Evolutionary conservation across 1,140 invertebrate species (phyloP).

Genomic region (Papilio dardanus): DNA sequence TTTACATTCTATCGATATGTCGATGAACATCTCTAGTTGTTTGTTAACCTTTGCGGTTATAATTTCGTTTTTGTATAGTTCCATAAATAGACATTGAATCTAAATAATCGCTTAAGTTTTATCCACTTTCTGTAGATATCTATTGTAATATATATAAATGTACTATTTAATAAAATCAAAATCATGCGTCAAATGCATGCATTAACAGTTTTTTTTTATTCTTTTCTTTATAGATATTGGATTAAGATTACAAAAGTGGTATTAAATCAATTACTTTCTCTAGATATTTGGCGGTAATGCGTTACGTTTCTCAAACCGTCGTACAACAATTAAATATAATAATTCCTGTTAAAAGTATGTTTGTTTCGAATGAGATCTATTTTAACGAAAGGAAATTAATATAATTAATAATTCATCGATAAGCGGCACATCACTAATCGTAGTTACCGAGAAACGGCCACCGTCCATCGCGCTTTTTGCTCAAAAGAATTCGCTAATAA

Average conservation of each 20-base stretch:
- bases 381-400: conserved; percentile 14
- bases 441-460: conserved; percentile 57
- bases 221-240: too few species aligned
- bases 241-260: too few species aligned
- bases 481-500: conserved; percentile 59
- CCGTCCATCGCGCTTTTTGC: conserved; percentile 56
- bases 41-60: background rate
- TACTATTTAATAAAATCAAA: too few species aligned
- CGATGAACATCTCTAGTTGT: background rate
- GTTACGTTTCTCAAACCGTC: background rate
- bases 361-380: background rate
- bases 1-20: conserved; percentile 8
- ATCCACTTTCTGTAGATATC: too few species aligned
- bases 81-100: too few species aligned
- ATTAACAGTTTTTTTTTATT: too few species aligned
- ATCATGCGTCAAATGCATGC: too few species aligned
- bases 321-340: background rate
- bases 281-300: background rate
- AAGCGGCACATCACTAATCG: conserved; percentile 46
- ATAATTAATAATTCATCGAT: conserved; percentile 45
- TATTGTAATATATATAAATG: too few species aligned
- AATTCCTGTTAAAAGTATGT: background rate
- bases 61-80: background rate
- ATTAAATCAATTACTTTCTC: background rate
- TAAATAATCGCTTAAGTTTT: too few species aligned